Evolutionary conservation across 2,797 vertebrate species (phyloP).

Genomic region (Loris lydekkerianus): DNA sequence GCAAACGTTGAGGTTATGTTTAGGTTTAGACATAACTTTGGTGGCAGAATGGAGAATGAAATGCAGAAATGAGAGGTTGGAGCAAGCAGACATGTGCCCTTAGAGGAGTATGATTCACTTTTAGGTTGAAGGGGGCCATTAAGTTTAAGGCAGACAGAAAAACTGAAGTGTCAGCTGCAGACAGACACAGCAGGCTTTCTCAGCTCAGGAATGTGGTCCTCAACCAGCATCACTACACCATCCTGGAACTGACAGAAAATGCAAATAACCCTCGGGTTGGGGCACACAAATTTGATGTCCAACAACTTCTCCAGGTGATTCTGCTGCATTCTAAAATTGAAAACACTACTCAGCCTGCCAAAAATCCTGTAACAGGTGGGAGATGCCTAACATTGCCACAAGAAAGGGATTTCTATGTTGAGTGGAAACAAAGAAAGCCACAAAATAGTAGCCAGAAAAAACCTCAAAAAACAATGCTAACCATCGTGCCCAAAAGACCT

Average conservation of each 20-base stretch:
- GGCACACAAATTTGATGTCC: neutral
- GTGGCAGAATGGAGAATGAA: constrained; percentile 18
- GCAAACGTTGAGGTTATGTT: neutral
- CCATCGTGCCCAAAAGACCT: neutral
- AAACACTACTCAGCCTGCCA: neutral
- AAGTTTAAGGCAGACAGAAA: neutral
- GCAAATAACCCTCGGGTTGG: neutral
- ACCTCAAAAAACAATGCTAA: neutral
- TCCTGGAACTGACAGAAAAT: neutral
- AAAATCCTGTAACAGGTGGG: neutral
- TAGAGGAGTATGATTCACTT: neutral
- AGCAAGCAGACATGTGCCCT: neutral
- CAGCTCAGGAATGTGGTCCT: neutral
- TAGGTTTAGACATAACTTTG: neutral
- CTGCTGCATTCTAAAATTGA: neutral
- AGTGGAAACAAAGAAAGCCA: constrained; percentile 30
- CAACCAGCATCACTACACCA: neutral
- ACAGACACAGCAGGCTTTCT: neutral
- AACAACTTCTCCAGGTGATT: constrained; percentile 21
- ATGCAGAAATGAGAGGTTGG: neutral
- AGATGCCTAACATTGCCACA: neutral
- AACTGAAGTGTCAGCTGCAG: constrained; percentile 1
- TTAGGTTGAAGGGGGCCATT: too few relatives aligned
- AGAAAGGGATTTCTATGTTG: constrained; percentile 11
- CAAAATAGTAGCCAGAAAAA: neutral